These are phyloP conservation scores for Melipona quadrifasciata DNA, from an alignment of 1,140 invertebrate genomes.

Conservation along the genomic window DNA sequence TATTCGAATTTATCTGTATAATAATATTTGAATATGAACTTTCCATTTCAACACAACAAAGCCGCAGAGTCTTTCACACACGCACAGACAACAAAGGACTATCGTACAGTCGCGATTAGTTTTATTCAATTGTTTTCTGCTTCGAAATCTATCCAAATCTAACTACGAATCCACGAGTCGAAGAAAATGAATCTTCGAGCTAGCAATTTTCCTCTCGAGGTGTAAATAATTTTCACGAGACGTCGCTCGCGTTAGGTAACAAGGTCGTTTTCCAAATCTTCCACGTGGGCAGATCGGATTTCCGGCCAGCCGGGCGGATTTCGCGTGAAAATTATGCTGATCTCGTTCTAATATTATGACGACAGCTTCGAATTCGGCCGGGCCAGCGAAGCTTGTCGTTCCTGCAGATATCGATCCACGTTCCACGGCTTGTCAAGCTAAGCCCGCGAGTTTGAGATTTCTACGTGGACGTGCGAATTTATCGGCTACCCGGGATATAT, in stretches of 20 bases:
- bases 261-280: neutral
- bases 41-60: too few relatives aligned
- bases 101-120: too few relatives aligned
- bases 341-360: slow-evolving; percentile 51
- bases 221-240: neutral
- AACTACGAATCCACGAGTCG: too few relatives aligned
- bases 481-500: slow-evolving; percentile 52
- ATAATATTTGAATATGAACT: too few relatives aligned
- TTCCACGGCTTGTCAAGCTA: slow-evolving; percentile 56
- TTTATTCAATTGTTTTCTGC: too few relatives aligned
- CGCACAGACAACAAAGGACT: too few relatives aligned
- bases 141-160: too few relatives aligned
- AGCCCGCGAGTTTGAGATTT: slow-evolving; percentile 58
- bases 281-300: neutral
- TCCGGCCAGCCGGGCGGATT: neutral
- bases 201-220: neutral
- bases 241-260: neutral
- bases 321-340: slow-evolving; percentile 39
- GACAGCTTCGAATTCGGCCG: slow-evolving; percentile 52
- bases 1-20: too few relatives aligned
- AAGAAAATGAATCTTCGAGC: too few relatives aligned
- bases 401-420: slow-evolving; percentile 65
- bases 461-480: slow-evolving; percentile 50
- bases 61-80: too few relatives aligned
- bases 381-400: slow-evolving; percentile 56